These are phyloP conservation scores for Lathronympha strigana DNA, from an alignment of 2,888 invertebrate species.

Conservation along the genomic window DNA sequence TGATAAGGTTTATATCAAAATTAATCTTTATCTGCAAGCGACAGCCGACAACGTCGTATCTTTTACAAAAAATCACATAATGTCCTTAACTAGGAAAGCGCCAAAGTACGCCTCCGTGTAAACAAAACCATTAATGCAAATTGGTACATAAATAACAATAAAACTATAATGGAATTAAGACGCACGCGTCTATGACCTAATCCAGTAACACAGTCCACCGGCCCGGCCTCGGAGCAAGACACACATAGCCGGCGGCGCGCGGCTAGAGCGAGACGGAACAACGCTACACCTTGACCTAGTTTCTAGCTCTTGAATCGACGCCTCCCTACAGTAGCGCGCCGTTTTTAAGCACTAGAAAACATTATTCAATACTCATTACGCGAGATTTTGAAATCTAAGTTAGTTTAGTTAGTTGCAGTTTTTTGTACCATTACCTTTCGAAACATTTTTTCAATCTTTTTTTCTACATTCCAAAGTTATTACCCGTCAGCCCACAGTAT, in stretches of 20 bases:
- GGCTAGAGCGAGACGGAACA: constrained; percentile 57
- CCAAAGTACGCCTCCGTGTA: constrained; percentile 14
- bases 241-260: constrained; percentile 38
- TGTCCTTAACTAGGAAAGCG: neutral
- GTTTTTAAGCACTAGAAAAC: constrained; percentile 50
- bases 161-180: constrained; percentile 42
- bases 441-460: neutral
- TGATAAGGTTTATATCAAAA: no score
- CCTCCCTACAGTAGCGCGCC: constrained; percentile 51
- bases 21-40: no score
- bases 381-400: neutral
- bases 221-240: constrained; percentile 36
- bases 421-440: neutral
- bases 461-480: neutral
- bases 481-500: neutral
- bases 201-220: constrained; percentile 46
- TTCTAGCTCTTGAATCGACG: constrained; percentile 48
- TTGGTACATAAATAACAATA: constrained; percentile 39
- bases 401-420: no score
- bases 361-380: constrained; percentile 41
- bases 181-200: constrained; percentile 55
- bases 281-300: constrained; percentile 62
- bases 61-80: neutral
- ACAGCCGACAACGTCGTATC: no score
- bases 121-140: constrained; percentile 37